Percentiles rank a stretch among this genome's conserved stretches.
Conservation (phyloP, 2,797 vertebrate genomes). For the Danio jaintianensis region DNA sequence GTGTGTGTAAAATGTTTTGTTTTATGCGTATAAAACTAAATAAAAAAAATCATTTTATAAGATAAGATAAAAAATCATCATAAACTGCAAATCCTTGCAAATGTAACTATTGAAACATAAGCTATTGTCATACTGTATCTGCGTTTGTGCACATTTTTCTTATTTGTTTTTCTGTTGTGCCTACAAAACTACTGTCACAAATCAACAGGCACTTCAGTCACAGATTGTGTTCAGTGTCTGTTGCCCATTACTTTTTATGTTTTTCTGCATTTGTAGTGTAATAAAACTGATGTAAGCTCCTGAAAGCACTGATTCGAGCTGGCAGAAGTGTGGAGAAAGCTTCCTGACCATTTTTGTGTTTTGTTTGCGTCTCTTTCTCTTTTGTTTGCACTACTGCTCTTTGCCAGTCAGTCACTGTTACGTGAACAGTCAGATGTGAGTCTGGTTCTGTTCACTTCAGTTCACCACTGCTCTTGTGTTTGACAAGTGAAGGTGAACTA, state of each 20-base stretch:
- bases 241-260: background rate
- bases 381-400: constrained; percentile 54
- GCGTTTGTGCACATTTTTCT: constrained; percentile 5
- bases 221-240: constrained; percentile 10
- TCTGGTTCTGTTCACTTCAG: constrained; percentile 34
- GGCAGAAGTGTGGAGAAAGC: background rate
- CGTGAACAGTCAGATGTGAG: constrained; percentile 43
- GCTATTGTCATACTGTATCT: constrained; percentile 30
- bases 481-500: background rate
- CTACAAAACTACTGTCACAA: constrained; percentile 28
- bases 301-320: constrained; percentile 18
- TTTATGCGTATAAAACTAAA: too few species aligned
- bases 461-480: constrained; percentile 6
- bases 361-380: constrained; percentile 4
- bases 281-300: constrained; percentile 18
- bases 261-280: background rate
- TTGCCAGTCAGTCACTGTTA: constrained; percentile 54
- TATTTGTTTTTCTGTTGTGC: background rate
- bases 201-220: background rate
- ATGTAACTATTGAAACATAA: constrained; percentile 14
- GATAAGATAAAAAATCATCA: background rate
- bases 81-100: background rate
- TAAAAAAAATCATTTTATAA: too few species aligned
- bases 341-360: constrained; percentile 5
- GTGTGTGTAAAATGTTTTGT: too few species aligned